A percentile compares a stretch with the other conserved stretches of the same genome.
Conservation (phyloP, 2,888 invertebrate genomes). For the Agrypnus murinus region DNA sequence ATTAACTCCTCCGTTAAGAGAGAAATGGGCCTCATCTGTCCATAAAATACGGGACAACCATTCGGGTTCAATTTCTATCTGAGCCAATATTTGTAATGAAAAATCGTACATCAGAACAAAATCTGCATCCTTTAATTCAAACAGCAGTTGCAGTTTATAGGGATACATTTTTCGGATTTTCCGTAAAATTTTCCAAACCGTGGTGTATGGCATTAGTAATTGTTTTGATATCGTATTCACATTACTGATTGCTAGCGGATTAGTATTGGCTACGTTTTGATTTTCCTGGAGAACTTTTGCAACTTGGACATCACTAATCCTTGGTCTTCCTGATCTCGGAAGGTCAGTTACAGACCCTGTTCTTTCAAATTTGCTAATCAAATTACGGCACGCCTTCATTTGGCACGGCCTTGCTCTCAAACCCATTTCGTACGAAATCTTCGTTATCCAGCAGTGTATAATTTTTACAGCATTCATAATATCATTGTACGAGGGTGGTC, state of each 20-base stretch:
- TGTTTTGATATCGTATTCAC: constrained; percentile 24
- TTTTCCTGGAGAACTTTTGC: constrained; percentile 34
- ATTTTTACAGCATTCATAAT: too few relatives aligned
- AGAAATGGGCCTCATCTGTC: constrained; percentile 24
- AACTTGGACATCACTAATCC: constrained; percentile 28
- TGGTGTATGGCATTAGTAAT: constrained; percentile 27
- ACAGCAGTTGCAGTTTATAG: constrained; percentile 18
- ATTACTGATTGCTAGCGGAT: constrained; percentile 45
- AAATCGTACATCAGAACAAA: constrained; percentile 18
- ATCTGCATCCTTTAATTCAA: constrained; percentile 22
- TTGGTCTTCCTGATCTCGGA: constrained; percentile 36
- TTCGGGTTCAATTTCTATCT: constrained; percentile 39
- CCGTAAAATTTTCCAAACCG: constrained; percentile 31
- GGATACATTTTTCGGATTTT: constrained; percentile 20
- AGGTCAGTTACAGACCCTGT: constrained; percentile 25
- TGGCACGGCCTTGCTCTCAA: constrained; percentile 6
- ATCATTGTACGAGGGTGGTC: too few relatives aligned
- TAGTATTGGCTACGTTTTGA: constrained; percentile 30
- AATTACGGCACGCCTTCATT: constrained; percentile 26
- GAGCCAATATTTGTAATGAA: constrained; percentile 34
- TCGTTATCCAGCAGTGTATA: constrained; percentile 15
- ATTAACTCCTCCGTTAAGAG: constrained; percentile 18
- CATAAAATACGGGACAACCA: constrained; percentile 33
- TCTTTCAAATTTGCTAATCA: constrained; percentile 35
- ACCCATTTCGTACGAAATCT: constrained; percentile 19